Percentiles rank a stretch among this genome's conserved stretches.
Conservation (phyloP, 1,140 invertebrate species). For the Chrysopa pallens region DNA sequence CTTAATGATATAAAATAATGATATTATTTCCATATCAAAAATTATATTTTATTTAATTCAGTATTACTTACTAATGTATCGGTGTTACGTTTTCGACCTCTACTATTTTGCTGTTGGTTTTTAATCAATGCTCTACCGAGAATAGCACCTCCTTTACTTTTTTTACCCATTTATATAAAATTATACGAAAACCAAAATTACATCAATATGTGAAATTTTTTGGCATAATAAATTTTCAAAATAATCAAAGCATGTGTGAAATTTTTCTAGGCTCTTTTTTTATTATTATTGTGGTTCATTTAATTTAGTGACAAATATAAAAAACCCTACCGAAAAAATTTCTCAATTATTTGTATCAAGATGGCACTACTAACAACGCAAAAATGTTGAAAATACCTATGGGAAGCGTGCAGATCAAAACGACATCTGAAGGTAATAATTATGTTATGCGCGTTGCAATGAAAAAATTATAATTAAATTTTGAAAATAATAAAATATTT, state of each 20-base stretch:
- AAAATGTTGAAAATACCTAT: too few relatives aligned
- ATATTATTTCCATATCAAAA: slow-evolving; percentile 1
- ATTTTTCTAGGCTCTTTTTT: not conserved
- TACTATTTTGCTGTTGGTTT: slow-evolving; percentile 47
- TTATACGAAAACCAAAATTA: too few relatives aligned
- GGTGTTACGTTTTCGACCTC: slow-evolving; percentile 33
- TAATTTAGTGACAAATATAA: slow-evolving; percentile 2
- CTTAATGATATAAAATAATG: slow-evolving; percentile 29
- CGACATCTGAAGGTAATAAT: too few relatives aligned
- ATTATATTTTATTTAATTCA: slow-evolving; percentile 5
- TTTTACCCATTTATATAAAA: slow-evolving; percentile 36
- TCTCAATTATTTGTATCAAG: too few relatives aligned
- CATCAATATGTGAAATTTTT: too few relatives aligned
- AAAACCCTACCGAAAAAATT: not conserved
- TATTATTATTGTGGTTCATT: slow-evolving; percentile 5
- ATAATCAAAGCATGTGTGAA: too few relatives aligned
- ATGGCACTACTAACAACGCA: not conserved
- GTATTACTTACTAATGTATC: slow-evolving; percentile 40
- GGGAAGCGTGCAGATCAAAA: too few relatives aligned
- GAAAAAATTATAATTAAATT: too few relatives aligned
- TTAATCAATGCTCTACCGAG: slow-evolving; percentile 59
- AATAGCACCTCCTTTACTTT: slow-evolving; percentile 28
- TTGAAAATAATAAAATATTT: too few relatives aligned
- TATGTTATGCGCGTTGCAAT: too few relatives aligned
- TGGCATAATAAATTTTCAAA: too few relatives aligned